A percentile compares a stretch with the other conserved stretches of the same genome.
These are phyloP conservation scores for Ormyrus pomaceus DNA, from an alignment of 2,888 invertebrate species.

Conservation along the genomic window DNA sequence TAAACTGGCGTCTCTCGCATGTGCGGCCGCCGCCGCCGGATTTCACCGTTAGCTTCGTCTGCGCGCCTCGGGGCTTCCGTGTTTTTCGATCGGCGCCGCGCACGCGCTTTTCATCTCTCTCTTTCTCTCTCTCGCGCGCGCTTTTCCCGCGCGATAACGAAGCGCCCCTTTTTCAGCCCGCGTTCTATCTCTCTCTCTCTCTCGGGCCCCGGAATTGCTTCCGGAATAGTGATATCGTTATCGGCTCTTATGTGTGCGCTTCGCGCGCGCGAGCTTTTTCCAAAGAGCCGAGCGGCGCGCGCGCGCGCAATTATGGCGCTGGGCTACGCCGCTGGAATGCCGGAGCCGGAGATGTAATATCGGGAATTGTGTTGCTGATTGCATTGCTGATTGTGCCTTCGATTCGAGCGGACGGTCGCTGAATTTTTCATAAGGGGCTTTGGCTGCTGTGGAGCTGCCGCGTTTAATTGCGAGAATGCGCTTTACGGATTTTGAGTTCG, in stretches of 20 bases:
- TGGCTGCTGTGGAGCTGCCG: too few relatives aligned
- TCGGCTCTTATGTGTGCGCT: not conserved
- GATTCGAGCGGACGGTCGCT: too few relatives aligned
- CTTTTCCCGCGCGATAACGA: constrained; percentile 12
- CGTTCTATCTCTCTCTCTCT: not conserved
- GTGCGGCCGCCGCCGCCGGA: not conserved
- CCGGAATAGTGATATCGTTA: constrained; percentile 31
- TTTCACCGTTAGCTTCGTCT: constrained; percentile 67
- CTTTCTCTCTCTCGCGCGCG: not conserved
- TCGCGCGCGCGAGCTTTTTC: too few relatives aligned
- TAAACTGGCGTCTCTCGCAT: too few relatives aligned
- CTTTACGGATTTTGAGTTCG: too few relatives aligned
- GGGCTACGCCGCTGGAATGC: too few relatives aligned
- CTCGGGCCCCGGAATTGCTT: not conserved
- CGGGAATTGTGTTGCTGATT: too few relatives aligned
- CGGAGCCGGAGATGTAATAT: too few relatives aligned
- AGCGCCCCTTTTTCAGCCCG: not conserved
- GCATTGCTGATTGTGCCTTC: too few relatives aligned
- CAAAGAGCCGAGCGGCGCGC: too few relatives aligned
- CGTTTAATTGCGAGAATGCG: too few relatives aligned
- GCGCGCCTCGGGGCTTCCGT: constrained; percentile 69
- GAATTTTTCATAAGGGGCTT: not conserved
- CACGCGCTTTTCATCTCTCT: constrained; percentile 46
- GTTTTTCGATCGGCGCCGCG: constrained; percentile 62
- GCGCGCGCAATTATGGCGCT: not conserved